phyloP scores from a whole-genome alignment of 2,797 vertebrate genomes.

The Enteromius argenteus region DNA sequence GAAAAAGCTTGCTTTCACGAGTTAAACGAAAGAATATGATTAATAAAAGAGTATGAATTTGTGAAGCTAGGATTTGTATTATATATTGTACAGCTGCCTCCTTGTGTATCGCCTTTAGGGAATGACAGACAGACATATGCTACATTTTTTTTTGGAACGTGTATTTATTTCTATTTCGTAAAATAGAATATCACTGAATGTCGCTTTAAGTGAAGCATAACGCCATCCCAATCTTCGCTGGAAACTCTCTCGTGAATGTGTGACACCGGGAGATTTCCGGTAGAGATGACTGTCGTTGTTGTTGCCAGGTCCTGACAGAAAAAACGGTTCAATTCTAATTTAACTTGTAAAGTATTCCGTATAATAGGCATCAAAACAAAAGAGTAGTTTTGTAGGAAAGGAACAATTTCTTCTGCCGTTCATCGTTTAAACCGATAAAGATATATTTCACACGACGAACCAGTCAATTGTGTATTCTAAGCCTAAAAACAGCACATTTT shows the following conservation, averaged over 20 bases:
- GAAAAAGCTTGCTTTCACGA: background rate
- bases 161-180: background rate
- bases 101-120: background rate
- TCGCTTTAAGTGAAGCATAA: background rate
- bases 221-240: slow-evolving; percentile 41
- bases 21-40: background rate
- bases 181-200: background rate
- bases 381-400: background rate
- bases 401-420: background rate
- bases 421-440: background rate
- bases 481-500: background rate
- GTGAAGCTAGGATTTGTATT: background rate
- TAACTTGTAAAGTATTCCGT: background rate
- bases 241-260: slow-evolving; percentile 56
- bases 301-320: slow-evolving; percentile 7
- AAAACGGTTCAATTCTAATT: background rate
- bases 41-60: background rate
- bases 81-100: background rate
- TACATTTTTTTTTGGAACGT: background rate
- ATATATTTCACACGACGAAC: background rate
- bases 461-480: background rate
- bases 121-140: background rate
- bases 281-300: slow-evolving; percentile 63
- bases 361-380: background rate
- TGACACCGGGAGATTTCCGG: slow-evolving; percentile 75